phyloP scores from a whole-genome alignment of 92 coral and sea anemone genomes.

The Ricordea florida region DNA sequence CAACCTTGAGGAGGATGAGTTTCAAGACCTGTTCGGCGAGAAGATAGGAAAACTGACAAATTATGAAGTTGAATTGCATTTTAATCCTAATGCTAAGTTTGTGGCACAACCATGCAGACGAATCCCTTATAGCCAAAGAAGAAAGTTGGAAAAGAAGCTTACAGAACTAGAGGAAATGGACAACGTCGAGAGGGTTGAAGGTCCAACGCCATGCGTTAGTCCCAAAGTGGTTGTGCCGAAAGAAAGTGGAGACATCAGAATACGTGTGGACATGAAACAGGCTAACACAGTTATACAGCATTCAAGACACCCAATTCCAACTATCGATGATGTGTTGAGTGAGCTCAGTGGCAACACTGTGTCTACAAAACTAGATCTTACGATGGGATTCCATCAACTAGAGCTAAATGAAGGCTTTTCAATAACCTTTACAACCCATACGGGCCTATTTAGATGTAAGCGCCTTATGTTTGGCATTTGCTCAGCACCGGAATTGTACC shows the following conservation, averaged over 20 bases:
- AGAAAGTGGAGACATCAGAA: slow-evolving; percentile 12
- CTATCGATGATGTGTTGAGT: no score
- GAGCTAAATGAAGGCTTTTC: neutral
- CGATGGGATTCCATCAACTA: neutral
- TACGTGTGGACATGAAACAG: slow-evolving; percentile 26
- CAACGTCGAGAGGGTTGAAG: slow-evolving; percentile 8
- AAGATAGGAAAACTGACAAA: neutral
- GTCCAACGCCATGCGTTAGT: slow-evolving; percentile 11
- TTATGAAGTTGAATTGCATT: neutral
- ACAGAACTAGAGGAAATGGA: slow-evolving; percentile 13
- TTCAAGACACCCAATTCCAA: slow-evolving; percentile 3
- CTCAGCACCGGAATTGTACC: no score
- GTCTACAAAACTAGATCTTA: neutral
- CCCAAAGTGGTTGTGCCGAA: slow-evolving; percentile 23
- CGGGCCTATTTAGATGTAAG: no score
- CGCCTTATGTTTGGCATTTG: no score
- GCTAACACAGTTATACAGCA: neutral
- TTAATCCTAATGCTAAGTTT: neutral
- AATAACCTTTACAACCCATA: no score
- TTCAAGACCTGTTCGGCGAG: no score
- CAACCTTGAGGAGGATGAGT: no score
- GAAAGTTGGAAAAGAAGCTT: neutral
- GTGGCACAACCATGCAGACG: slow-evolving; percentile 26
- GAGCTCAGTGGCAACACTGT: neutral
- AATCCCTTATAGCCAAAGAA: slow-evolving; percentile 11